These are phyloP conservation scores for Oxyura jamaicensis DNA, from an alignment of 2,113 vertebrate genomes.

Conservation along the genomic window DNA sequence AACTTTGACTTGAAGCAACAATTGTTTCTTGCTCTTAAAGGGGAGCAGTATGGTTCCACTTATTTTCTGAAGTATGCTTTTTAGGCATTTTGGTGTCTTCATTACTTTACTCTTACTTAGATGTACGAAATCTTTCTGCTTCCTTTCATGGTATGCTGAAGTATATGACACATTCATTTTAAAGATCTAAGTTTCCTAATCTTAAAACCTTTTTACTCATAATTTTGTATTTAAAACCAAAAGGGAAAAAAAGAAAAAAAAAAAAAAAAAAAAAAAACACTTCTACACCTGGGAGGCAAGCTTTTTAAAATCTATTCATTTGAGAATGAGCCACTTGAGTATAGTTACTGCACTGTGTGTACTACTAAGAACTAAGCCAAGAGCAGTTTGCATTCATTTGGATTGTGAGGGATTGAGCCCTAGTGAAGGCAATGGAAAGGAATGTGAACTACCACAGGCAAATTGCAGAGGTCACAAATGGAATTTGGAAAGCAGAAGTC, in stretches of 20 bases:
- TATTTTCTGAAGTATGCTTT: neutral
- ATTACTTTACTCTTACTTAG: neutral
- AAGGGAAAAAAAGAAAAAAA: neutral
- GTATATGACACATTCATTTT: neutral
- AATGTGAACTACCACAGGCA: neutral
- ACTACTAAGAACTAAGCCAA: neutral
- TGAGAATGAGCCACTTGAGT: neutral
- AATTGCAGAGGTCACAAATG: conserved; percentile 15
- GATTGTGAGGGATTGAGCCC: neutral
- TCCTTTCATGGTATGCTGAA: neutral
- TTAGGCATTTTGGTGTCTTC: neutral
- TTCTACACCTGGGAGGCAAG: neutral
- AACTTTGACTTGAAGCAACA: neutral
- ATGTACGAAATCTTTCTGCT: neutral
- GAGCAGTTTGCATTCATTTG: neutral
- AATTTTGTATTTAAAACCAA: neutral
- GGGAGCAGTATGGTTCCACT: neutral
- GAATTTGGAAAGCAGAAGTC: conserved; percentile 34
- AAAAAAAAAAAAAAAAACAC: neutral
- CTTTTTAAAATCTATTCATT: neutral
- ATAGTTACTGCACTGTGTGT: neutral
- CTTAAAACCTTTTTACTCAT: neutral
- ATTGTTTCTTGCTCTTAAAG: neutral
- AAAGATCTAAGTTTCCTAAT: neutral
- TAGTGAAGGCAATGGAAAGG: neutral